Conservation (phyloP, 2,888 invertebrate genomes). For the Zonitis immaculata region DNA sequence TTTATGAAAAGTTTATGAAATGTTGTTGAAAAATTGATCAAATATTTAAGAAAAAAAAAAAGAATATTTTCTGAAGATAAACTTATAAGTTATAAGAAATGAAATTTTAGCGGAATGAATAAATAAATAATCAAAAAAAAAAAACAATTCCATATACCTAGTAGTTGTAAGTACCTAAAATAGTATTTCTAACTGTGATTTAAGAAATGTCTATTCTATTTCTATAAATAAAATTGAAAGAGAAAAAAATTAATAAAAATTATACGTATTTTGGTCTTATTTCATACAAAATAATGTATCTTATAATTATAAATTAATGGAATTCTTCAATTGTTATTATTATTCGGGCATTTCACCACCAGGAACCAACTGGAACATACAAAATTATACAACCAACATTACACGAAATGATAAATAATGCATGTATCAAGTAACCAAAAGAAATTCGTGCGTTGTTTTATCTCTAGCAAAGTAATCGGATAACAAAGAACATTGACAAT, state of each 20-base stretch:
- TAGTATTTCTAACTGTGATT: constrained; percentile 46
- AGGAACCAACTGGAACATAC: constrained; percentile 68
- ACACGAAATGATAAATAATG: background rate
- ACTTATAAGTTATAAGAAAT: no score
- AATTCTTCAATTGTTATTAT: constrained; percentile 5
- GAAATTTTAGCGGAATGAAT: no score
- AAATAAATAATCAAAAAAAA: no score
- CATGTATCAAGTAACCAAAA: no score
- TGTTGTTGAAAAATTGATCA: no score
- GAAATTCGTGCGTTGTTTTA: no score
- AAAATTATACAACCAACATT: constrained; percentile 7
- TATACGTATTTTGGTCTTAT: no score
- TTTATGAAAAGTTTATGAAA: constrained; percentile 11
- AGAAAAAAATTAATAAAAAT: no score
- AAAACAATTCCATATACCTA: constrained; percentile 21
- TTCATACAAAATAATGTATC: no score
- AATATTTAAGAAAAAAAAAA: constrained; percentile 6
- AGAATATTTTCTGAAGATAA: constrained; percentile 16
- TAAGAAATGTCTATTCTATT: constrained; percentile 38
- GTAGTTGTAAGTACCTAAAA: constrained; percentile 22
- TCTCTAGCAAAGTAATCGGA: no score
- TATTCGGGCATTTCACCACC: constrained; percentile 73
- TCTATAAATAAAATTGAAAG: constrained; percentile 37
- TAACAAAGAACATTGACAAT: no score
- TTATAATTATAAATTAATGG: no score